Conservation (phyloP, 2,113 vertebrate genomes). For the Rhombomys opimus region DNA sequence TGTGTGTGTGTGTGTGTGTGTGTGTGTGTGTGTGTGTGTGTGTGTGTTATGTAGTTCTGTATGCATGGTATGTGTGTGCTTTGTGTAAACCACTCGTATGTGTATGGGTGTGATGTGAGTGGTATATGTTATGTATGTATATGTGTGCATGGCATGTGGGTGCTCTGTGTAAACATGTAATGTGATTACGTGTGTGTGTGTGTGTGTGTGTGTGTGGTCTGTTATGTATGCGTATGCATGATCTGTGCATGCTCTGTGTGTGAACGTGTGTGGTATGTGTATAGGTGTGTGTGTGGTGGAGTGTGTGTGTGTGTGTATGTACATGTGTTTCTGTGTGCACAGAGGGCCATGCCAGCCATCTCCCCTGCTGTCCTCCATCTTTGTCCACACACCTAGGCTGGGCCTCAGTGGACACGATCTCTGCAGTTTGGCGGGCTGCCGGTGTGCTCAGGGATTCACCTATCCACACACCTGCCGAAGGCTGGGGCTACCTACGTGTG, state of each 20-base stretch:
- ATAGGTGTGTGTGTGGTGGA: neutral
- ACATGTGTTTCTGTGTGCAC: no score
- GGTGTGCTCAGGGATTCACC: neutral
- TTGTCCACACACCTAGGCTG: no score
- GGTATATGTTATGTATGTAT: neutral
- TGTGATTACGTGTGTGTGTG: no score
- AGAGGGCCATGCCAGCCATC: no score
- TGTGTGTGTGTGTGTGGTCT: no score
- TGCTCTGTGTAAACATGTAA: neutral
- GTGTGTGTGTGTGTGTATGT: neutral
- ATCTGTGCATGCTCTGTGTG: neutral
- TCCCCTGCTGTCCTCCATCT: neutral
- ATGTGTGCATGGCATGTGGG: neutral
- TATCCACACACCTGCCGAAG: no score
- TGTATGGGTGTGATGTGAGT: neutral
- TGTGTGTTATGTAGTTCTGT: neutral
- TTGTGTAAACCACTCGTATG: neutral
- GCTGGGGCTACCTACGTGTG: no score
- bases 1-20: neutral
- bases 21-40: neutral
- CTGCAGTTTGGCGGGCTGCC: neutral
- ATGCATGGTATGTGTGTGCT: neutral
- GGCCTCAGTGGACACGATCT: no score
- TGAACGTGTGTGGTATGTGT: neutral
- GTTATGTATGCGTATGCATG: neutral